Evolutionary conservation across 2,888 invertebrate species (phyloP).

Genomic region (Drosophila infuscata): DNA sequence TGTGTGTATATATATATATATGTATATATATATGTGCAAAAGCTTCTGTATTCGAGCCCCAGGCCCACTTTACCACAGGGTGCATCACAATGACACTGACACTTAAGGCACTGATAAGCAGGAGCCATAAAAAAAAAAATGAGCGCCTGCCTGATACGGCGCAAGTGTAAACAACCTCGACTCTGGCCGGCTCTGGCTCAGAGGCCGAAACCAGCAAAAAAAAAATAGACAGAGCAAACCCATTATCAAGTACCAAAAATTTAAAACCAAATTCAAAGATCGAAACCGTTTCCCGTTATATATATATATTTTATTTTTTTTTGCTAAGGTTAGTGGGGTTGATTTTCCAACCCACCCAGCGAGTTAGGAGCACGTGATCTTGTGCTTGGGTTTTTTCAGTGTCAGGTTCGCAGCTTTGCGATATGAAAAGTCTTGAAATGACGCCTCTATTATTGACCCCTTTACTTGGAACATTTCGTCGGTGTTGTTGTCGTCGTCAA

Average conservation of each 20-base stretch:
- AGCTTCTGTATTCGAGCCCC: conserved; percentile 17
- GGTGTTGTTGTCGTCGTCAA: conserved; percentile 29
- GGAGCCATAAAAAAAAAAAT: conserved; percentile 49
- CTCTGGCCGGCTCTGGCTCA: conserved; percentile 48
- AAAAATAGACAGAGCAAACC: not conserved
- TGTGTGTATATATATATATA: not conserved
- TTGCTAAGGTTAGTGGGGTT: conserved; percentile 52
- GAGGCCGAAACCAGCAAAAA: conserved; percentile 33
- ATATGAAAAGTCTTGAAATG: conserved; percentile 35
- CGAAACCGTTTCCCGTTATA: not conserved
- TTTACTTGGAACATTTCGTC: conserved; percentile 35
- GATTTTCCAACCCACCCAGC: not conserved
- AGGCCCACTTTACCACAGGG: conserved; percentile 69
- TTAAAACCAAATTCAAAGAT: not conserved
- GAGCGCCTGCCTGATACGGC: conserved; percentile 48
- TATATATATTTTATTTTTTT: conserved; percentile 12
- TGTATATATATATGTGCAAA: not conserved
- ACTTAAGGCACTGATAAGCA: conserved; percentile 62
- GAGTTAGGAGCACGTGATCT: conserved; percentile 60
- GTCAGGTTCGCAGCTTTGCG: conserved; percentile 63
- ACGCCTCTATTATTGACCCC: conserved; percentile 59
- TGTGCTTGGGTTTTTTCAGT: conserved; percentile 49
- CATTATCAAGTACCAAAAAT: conserved; percentile 3
- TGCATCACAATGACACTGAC: conserved; percentile 66
- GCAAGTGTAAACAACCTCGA: conserved; percentile 66